Percentiles rank a stretch among this genome's conserved stretches.
Conservation (phyloP, 1,140 invertebrate species). For the Zaprionus africanus region DNA sequence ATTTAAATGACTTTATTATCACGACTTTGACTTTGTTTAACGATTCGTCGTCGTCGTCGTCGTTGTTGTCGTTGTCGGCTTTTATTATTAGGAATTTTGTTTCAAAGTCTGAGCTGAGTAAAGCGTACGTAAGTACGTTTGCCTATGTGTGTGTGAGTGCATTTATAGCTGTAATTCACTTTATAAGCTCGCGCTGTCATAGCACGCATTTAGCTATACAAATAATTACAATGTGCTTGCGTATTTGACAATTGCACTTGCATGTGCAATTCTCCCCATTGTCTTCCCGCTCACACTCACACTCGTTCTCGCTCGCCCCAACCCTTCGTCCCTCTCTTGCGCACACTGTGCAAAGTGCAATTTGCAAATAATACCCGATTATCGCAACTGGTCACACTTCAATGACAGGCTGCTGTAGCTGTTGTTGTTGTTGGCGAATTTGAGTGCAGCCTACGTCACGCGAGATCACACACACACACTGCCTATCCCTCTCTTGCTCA, state of each 20-base stretch:
- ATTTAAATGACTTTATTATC: slow-evolving; percentile 47
- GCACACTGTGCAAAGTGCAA: slow-evolving; percentile 64
- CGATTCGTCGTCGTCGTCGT: background rate
- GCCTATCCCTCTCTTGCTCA: slow-evolving; percentile 2
- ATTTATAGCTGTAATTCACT: slow-evolving; percentile 7
- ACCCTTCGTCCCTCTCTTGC: background rate
- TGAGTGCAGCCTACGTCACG: slow-evolving; percentile 57
- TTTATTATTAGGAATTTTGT: slow-evolving; percentile 34
- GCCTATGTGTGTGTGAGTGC: background rate
- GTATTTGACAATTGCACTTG: slow-evolving; percentile 51
- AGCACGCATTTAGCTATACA: slow-evolving; percentile 31
- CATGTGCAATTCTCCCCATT: slow-evolving; percentile 49
- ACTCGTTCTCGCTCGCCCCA: background rate
- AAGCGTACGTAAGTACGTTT: slow-evolving; percentile 27
- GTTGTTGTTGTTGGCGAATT: slow-evolving; percentile 17
- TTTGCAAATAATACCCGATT: slow-evolving; percentile 56
- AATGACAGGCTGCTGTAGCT: slow-evolving; percentile 15
- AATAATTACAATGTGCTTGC: slow-evolving; percentile 26
- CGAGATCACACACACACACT: slow-evolving; percentile 7
- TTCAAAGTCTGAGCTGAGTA: slow-evolving; percentile 23
- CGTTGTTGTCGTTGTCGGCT: slow-evolving; percentile 5
- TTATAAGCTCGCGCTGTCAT: slow-evolving; percentile 14
- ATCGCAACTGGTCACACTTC: slow-evolving; percentile 49
- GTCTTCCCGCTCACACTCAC: background rate
- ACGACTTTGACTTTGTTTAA: slow-evolving; percentile 50